phyloP scores from a whole-genome alignment of 37 sponge, comb jelly and placozoan species.

The Diacarnus erythraeanus region DNA sequence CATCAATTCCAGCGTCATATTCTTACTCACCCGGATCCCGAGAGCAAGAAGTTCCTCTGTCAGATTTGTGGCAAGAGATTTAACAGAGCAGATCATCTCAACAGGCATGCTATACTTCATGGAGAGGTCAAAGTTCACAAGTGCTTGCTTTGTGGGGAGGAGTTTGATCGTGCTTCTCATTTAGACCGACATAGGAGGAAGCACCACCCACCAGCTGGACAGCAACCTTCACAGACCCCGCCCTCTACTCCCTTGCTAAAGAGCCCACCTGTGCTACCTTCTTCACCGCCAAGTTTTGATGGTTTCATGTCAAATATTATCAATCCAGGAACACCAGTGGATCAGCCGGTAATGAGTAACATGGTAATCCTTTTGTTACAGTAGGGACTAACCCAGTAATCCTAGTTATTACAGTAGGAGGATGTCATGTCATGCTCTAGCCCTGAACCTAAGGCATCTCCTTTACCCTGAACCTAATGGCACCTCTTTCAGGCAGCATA shows the following conservation, averaged over 20 bases:
- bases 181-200: constrained; percentile 70
- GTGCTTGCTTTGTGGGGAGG: constrained; percentile 76
- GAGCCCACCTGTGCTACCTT: constrained; percentile 12
- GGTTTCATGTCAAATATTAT: not conserved
- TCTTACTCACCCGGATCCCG: constrained; percentile 73
- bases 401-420: too few species aligned
- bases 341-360: not conserved
- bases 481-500: too few species aligned
- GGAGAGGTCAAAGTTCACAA: constrained; percentile 41
- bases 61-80: constrained; percentile 81
- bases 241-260: constrained; percentile 38
- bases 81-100: constrained; percentile 77
- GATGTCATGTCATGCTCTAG: too few species aligned
- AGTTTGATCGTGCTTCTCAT: constrained; percentile 73
- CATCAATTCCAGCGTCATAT: constrained; percentile 73
- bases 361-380: too few species aligned
- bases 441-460: too few species aligned
- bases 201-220: constrained; percentile 59
- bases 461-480: too few species aligned
- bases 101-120: constrained; percentile 65
- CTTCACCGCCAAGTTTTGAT: not conserved
- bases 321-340: not conserved
- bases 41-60: constrained; percentile 76
- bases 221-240: constrained; percentile 45
- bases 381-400: too few species aligned